Base-by-base conservation (phyloP, 2,888 invertebrate species). In the Epinotia brunnichana region DNA sequence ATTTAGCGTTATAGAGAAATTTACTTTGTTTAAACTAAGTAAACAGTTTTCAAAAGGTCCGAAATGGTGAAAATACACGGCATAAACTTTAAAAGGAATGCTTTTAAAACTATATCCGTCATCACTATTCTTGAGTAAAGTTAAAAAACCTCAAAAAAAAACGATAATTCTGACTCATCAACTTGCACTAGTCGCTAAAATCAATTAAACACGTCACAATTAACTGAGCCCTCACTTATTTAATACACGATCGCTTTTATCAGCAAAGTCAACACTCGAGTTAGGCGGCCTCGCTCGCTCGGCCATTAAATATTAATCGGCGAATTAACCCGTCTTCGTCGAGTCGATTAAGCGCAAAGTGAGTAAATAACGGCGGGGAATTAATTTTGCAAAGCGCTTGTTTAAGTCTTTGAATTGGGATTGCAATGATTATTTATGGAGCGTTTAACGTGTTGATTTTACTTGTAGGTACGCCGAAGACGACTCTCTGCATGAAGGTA, bases 311-410 rank as follows among this genome's bases (percentile, higher is more conserved):
- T 91, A 92, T 93, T 92, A 91, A 93, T 87, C 84, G 86, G 82
- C 87, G 91, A 92, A 92, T 93, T 92, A 92, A 91, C 90, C 85
- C 87, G 82, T 84, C 90, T 90, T 79, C 84, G 86, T 81, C 85
- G 87, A 86, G 90, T 89, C 89, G 92, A 92, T 93, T 92, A 92
- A 90, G 89, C 88, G 90, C 91, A 92, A 90, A 91, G 90, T 90
- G 82, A 87, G 92, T 92, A 92, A 92, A 92, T 92, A 92, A 90
- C 85, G 79, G 74, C 80, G 77, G 80, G 81, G 74, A 82, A 91
- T 92, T 92, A 91, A 92, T 91, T 92, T 89, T 90, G 90, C 88
- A 66, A 66, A 87, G 81, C 78, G 88, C 87, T 90, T 91, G 91
- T 87, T 91, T 90, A 92, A 91, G 85, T 74, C 68, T 69, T 76